Conservation (phyloP, 2,888 invertebrate genomes). For the Alviniconcha strummeri region DNA sequence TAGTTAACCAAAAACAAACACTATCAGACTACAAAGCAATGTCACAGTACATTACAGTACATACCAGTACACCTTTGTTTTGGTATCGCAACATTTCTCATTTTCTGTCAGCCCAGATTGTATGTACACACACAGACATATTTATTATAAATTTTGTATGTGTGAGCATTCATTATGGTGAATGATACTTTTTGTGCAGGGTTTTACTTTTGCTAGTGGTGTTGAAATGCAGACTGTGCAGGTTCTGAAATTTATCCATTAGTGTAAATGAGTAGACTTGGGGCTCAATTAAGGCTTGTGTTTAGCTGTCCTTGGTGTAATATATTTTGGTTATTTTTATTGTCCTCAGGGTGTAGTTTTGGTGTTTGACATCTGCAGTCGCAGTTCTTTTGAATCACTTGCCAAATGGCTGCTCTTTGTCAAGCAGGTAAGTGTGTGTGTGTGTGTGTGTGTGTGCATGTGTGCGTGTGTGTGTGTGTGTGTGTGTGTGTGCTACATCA, state of each 20-base stretch:
- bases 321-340: slow-evolving; percentile 4
- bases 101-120: not conserved
- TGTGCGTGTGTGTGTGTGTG: not conserved
- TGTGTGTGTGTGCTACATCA: not conserved
- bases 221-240: no score
- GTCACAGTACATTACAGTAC: no score
- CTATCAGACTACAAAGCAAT: no score
- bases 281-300: no score
- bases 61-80: not conserved
- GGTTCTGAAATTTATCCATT: no score
- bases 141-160: not conserved
- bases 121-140: not conserved
- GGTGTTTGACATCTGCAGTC: slow-evolving; percentile 63
- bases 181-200: no score
- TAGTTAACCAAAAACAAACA: no score
- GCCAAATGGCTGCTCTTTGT: slow-evolving; percentile 62
- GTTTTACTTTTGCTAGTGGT: no score
- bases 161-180: no score
- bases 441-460: not conserved
- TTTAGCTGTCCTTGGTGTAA: no score
- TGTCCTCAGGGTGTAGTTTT: slow-evolving; percentile 62
- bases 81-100: not conserved
- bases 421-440: slow-evolving; percentile 47
- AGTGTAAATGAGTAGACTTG: no score
- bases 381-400: slow-evolving; percentile 59